Conservation (phyloP, 2,797 vertebrate species). For the Linurgus olivaceus region DNA sequence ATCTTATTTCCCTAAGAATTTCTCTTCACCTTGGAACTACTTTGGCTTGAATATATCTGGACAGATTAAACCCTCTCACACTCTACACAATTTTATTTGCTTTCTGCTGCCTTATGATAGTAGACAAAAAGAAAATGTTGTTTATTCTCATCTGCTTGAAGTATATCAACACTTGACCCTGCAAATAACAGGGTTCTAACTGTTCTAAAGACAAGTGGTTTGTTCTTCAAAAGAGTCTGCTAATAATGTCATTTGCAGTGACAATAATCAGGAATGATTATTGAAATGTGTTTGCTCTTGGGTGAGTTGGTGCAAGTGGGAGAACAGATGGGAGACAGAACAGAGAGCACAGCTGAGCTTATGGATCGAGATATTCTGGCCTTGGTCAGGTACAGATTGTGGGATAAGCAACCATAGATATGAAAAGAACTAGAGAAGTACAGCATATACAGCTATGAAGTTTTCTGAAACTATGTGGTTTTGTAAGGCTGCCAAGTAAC, state of each 20-base stretch:
- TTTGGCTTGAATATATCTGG: background rate
- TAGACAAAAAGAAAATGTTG: background rate
- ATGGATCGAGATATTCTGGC: background rate
- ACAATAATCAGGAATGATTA: background rate
- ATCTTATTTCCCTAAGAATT: background rate
- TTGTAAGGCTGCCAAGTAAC: background rate
- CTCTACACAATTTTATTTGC: background rate
- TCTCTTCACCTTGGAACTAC: background rate
- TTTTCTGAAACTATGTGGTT: background rate
- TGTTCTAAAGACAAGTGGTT: background rate
- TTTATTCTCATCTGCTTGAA: background rate
- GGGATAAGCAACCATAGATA: background rate
- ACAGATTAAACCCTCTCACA: background rate
- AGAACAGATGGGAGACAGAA: background rate
- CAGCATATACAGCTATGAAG: background rate
- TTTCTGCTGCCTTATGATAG: background rate
- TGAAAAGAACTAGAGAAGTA: background rate
- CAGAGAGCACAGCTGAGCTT: background rate
- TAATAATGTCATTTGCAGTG: background rate
- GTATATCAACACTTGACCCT: background rate
- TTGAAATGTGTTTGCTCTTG: background rate
- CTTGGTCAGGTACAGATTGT: background rate
- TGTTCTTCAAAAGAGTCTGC: background rate
- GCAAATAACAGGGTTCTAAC: background rate
- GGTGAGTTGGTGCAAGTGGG: background rate